Evolutionary conservation across 2,113 vertebrate species (phyloP), one percentile per base, ranked within the genome.

Genomic region (Xenopus laevis): DNA sequence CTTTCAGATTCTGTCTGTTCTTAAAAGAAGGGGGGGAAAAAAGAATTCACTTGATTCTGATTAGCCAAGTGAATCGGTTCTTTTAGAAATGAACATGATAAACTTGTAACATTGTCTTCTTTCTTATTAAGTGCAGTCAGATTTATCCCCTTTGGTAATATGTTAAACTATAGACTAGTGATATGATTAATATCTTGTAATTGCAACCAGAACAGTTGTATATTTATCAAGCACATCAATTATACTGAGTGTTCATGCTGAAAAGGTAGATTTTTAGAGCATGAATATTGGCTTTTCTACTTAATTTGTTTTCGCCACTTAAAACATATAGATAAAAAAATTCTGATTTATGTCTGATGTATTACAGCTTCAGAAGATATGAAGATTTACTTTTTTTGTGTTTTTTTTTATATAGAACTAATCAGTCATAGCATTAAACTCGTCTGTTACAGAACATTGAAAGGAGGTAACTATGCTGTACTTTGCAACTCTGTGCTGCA

Each of bases 361-460:
- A 71, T 79, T 50, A 3, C 53, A 75, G 17, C 33, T 17, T 2
- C 4, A 1, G 71, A 53, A 44, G 30, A 82, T 71, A 74, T 64
- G 72, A 65, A 71, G n/a, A 6, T 80, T 78, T 82, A 64, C 82
- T 72, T 79, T 77, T 40, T 40, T 40, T 40, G 33, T 40, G 33
- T 40, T 12, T 3, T 70, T 81, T 68, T 81, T 60, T 66, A 20
- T 21, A 78, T 67, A 79, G 72, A 79, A 71, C 52, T 86, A 86
- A 83, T 82, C 68, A 86, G 78, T 80, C 79, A 61, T 79, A 87
- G 82, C 71, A 84, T 45, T 68, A 71, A 65, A 58, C 71, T 79
- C 84, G 79, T 84, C 80, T 84, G 73, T 81, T 81, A 66, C 75
- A 80, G 58, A 78, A 74, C 79, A 79, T 81, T 90, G 80, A 82